Evolutionary conservation across 2,113 vertebrate genomes (phyloP), one percentile per base, ranked within the genome.

Genomic region (Isichthys henryi): DNA sequence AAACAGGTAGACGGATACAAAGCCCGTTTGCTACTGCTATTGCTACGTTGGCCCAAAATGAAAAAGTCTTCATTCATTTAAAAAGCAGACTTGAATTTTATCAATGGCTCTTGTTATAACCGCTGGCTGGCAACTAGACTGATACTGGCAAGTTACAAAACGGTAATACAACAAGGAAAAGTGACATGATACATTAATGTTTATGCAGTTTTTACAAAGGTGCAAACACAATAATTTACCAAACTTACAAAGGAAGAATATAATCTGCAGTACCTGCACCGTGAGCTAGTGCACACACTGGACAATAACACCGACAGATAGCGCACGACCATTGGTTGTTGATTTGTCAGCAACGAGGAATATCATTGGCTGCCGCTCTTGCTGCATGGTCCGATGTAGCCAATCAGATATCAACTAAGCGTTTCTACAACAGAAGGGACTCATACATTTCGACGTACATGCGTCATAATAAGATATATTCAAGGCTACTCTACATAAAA

Each of bases 371-470:
- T 31, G 27, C 19, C 45, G 27, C 48, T n/a, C 27, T 52, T 52
- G 35, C 13, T n/a, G 35, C 31, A 62, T 52, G 35, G 86, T 88
- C 21, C 5, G 21, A 52, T 23, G 31, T n/a, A 86, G 6, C 89
- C 86, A 90, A 90, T 90, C 89, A 83, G 49, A 88, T 52, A 83
- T 48, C 31, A 90, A 17, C 5, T 1, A 39, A 15, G n/a, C 21
- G 53, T 85, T 62, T 23, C 35, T 85, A 62, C 5, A 15, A 62
- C 50, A 62, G 23, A 46, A 45, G 17, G 17, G 17, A 10, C 45
- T n/a, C 8, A 74, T 17, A 74, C 10, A 35, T 2, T 77, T 31
- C 3, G 70, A 17, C 9, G 31, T 77, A 39, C 9, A 6, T 17
- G 15, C 35, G 35, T 39, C 70, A 5, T 77, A 15, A 6, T 15